These are phyloP conservation scores for Platyrinchus mystaceus DNA, from an alignment of 2,797 vertebrate species.

Conservation along the genomic window DNA sequence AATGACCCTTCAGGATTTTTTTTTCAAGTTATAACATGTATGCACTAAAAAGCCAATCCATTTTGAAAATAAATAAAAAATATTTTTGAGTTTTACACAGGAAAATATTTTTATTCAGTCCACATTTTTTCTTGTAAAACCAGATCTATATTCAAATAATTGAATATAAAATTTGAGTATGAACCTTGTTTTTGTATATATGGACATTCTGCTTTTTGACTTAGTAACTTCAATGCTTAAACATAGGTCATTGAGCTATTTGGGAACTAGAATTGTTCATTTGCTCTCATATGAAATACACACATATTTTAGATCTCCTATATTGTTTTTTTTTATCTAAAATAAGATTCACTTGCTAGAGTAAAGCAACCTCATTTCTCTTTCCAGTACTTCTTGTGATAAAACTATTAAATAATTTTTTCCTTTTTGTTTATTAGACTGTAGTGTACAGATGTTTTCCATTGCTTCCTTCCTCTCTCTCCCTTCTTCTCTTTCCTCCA, in stretches of 20 bases:
- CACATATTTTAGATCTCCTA: accelerated
- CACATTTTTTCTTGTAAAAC: not conserved
- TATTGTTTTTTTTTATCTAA: not conserved
- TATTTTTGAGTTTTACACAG: not conserved
- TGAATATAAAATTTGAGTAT: not conserved
- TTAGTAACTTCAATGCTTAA: not conserved
- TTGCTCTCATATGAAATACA: not conserved
- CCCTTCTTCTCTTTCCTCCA: not conserved
- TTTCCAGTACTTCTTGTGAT: not conserved
- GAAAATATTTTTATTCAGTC: not conserved
- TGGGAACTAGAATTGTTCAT: not conserved
- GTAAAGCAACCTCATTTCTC: not conserved
- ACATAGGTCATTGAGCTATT: not conserved
- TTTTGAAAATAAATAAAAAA: not conserved
- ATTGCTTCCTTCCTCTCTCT: not conserved
- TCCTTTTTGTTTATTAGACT: not conserved
- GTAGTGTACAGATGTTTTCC: not conserved
- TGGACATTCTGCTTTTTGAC: not conserved
- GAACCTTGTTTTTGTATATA: not conserved
- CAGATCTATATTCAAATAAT: not conserved
- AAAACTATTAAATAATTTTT: not conserved
- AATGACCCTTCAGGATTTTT: not conserved
- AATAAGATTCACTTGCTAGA: not conserved
- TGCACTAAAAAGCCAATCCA: not conserved
- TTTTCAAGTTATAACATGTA: not conserved